Evolutionary conservation across 1,140 invertebrate genomes (phyloP), one percentile per base, ranked within the genome.

Genomic region (Drosophila lacteicornis): DNA sequence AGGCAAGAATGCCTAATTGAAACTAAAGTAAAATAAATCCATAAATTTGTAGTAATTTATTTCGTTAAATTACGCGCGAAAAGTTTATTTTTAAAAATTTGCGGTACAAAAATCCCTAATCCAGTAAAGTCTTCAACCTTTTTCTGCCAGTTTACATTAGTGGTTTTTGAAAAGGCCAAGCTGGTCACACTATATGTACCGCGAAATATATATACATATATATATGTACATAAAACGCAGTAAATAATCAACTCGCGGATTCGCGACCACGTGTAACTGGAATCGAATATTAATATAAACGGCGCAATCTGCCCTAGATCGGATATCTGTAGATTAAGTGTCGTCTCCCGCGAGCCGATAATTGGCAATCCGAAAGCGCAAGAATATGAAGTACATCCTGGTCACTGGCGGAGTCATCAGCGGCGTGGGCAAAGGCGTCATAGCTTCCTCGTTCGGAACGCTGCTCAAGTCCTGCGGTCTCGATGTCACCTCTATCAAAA

Each of bases 371-470:
- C 8, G 22, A 43, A 38, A 36, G 17, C 46, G 17, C 11, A n/a
- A 45, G 4, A 65, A 73, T 45, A 93, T 93, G 92, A 93, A 99
- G 93, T 99, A 99, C 91, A 98, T 99, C 86, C 94, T 99, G 70
- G 98, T 99, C 11, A 99, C 98, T 62, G 99, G 99, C 50, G 98
- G 98, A 82, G 98, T 99, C 40, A 99, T 99, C 69, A 99, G 98
- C 94, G 99, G 99, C 38, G 97, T 99, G 62, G 99, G 99, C 15
- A 99, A 99, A 95, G 99, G 99, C 63, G 97, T 99, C 12, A 98
- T 99, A 80, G 97, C 98, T 12, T 98, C 97, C 92, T 98, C 97
- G 65, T 96, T 99, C 92, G 99, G 99, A 15, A 98, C 98, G 25
- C 96, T 99, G 77, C 94, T 99, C 5, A 99, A 99, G 94, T 96